phyloP scores from a whole-genome alignment of 2,888 invertebrate species.

The Theretra japonica region DNA sequence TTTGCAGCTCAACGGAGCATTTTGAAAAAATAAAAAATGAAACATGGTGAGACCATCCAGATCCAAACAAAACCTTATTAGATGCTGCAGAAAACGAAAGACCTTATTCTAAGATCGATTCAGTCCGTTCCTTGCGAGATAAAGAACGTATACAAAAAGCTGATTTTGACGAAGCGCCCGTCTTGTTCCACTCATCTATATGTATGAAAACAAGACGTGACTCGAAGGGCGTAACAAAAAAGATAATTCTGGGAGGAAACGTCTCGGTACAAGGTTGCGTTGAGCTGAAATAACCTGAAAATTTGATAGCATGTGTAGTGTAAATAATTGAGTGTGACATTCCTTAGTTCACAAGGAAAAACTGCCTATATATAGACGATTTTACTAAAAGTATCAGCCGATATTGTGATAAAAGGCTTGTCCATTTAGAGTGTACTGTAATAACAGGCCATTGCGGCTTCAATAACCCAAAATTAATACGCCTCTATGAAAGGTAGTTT shows the following conservation, averaged over 20 bases:
- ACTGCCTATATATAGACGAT: neutral
- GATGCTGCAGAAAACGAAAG: neutral
- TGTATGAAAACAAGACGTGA: conserved; percentile 45
- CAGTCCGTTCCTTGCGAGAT: conserved; percentile 11
- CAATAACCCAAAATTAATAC: too few species aligned
- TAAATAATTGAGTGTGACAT: neutral
- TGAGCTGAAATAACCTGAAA: conserved; percentile 35
- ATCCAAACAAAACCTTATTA: neutral
- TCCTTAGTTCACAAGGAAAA: neutral
- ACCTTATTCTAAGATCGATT: conserved; percentile 17
- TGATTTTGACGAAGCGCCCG: conserved; percentile 22
- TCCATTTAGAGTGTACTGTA: neutral
- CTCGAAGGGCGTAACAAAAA: conserved; percentile 35
- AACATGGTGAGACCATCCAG: too few species aligned
- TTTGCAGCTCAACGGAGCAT: too few species aligned
- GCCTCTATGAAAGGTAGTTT: too few species aligned
- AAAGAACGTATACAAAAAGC: conserved; percentile 27
- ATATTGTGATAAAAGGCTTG: neutral
- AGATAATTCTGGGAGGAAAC: conserved; percentile 28
- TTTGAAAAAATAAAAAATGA: neutral
- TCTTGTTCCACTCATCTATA: conserved; percentile 38
- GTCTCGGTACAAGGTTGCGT: conserved; percentile 30
- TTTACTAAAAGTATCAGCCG: neutral
- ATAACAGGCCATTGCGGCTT: too few species aligned
- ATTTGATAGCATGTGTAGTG: neutral